A percentile compares a stretch with the other conserved stretches of the same genome.
Conservation (phyloP, 2,113 vertebrate genomes). For the Typhlomys cinereus region DNA sequence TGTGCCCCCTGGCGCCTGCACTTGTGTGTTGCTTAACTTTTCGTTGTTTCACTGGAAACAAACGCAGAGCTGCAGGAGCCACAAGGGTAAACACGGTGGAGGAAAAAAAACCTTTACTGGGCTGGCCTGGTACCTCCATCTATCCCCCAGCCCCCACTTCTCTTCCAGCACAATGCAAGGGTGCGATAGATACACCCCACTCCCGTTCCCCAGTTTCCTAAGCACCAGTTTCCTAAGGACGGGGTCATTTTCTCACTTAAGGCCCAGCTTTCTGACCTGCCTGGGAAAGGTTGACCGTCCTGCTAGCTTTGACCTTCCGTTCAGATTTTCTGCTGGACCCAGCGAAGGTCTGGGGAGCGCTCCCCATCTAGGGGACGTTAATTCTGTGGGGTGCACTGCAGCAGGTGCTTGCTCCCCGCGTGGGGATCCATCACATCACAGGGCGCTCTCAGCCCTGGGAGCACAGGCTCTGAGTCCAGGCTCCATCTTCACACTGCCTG, state of each 20-base stretch:
- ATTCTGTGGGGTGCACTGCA: too few relatives aligned
- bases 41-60: constrained; percentile 6
- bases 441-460: not conserved
- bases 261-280: not conserved
- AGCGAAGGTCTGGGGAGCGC: not conserved
- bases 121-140: not conserved
- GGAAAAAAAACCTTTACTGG: not conserved
- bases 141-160: too few relatives aligned
- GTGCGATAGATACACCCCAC: not conserved
- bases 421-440: not conserved
- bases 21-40: not conserved
- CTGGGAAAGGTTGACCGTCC: not conserved
- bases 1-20: too few relatives aligned
- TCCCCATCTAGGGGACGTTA: too few relatives aligned
- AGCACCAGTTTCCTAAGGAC: not conserved
- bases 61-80: not conserved
- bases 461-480: not conserved
- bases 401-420: not conserved
- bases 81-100: not conserved
- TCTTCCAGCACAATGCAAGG: not conserved
- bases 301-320: not conserved
- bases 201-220: not conserved
- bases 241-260: not conserved
- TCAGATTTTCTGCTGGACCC: not conserved
- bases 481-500: too few relatives aligned